These are phyloP conservation scores for Perithous albicinctus DNA, from an alignment of 2,888 invertebrate species.

Conservation along the genomic window DNA sequence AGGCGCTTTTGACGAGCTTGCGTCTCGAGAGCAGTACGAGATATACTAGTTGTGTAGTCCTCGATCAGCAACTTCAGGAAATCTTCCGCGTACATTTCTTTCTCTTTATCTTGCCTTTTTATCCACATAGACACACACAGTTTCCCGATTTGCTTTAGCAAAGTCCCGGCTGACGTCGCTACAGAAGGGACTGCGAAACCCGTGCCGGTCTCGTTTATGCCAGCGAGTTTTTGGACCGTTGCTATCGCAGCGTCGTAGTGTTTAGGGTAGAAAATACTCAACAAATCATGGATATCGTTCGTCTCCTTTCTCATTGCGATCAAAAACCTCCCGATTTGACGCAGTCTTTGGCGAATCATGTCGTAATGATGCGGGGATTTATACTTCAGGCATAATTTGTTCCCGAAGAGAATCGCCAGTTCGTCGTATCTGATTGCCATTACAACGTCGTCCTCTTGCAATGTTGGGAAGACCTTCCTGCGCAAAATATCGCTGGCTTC, in stretches of 20 bases:
- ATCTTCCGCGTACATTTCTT: conserved; percentile 55
- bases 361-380: conserved; percentile 54
- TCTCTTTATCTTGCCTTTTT: conserved; percentile 47
- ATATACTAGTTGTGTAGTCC: conserved; percentile 47
- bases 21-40: not conserved
- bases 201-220: conserved; percentile 38
- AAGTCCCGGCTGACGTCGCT: conserved; percentile 60
- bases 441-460: conserved; percentile 46
- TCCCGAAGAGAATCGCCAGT: conserved; percentile 55
- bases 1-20: not conserved
- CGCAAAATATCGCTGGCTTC: conserved; percentile 41
- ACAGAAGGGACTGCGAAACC: conserved; percentile 53
- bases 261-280: conserved; percentile 30
- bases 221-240: conserved; percentile 60
- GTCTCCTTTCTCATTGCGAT: conserved; percentile 22
- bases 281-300: conserved; percentile 37
- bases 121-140: conserved; percentile 60
- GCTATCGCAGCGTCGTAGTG: conserved; percentile 11
- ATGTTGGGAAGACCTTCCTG: conserved; percentile 43
- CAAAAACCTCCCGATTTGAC: conserved; percentile 59
- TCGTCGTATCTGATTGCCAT: conserved; percentile 57
- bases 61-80: conserved; percentile 59
- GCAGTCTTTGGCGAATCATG: conserved; percentile 61
- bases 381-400: conserved; percentile 60
- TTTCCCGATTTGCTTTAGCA: conserved; percentile 59